Evolutionary conservation across 2,888 invertebrate genomes (phyloP).

Genomic region (Stenchaetothrips biformis): DNA sequence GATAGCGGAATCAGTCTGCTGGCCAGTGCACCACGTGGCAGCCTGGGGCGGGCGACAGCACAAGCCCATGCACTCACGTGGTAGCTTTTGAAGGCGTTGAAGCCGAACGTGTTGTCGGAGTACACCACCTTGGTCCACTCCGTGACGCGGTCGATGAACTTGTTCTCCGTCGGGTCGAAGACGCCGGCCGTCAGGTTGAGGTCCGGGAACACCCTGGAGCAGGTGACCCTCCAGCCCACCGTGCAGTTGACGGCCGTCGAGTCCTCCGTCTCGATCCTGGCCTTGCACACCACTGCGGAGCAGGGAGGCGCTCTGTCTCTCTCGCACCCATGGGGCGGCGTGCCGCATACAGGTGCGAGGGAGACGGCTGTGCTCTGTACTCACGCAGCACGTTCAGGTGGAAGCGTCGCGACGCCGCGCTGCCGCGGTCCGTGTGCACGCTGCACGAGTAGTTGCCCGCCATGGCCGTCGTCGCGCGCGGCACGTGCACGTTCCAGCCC

Average conservation of each 20-base stretch:
- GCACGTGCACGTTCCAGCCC: background rate
- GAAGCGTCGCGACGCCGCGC: background rate
- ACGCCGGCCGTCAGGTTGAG: slow-evolving; percentile 17
- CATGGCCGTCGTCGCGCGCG: background rate
- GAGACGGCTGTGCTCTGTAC: background rate
- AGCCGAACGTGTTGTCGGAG: slow-evolving; percentile 3
- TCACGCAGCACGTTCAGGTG: background rate
- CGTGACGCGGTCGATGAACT: slow-evolving; percentile 14
- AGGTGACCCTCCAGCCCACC: background rate
- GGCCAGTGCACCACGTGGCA: background rate
- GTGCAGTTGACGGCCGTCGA: slow-evolving; percentile 12
- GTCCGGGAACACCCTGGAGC: slow-evolving; percentile 7
- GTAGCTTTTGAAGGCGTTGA: slow-evolving; percentile 18
- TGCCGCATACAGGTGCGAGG: too few relatives aligned
- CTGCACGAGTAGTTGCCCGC: slow-evolving; percentile 17
- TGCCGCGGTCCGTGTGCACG: slow-evolving; percentile 19
- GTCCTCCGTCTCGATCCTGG: slow-evolving; percentile 1
- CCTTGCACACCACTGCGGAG: slow-evolving; percentile 5
- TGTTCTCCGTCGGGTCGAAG: background rate
- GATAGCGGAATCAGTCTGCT: too few relatives aligned
- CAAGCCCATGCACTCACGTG: background rate
- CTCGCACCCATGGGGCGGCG: too few relatives aligned
- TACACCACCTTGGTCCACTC: slow-evolving; percentile 20
- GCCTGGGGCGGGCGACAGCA: too few relatives aligned
- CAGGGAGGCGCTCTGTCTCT: too few relatives aligned